phyloP scores from a whole-genome alignment of 2,113 vertebrate species.

The Corapipo altera region DNA sequence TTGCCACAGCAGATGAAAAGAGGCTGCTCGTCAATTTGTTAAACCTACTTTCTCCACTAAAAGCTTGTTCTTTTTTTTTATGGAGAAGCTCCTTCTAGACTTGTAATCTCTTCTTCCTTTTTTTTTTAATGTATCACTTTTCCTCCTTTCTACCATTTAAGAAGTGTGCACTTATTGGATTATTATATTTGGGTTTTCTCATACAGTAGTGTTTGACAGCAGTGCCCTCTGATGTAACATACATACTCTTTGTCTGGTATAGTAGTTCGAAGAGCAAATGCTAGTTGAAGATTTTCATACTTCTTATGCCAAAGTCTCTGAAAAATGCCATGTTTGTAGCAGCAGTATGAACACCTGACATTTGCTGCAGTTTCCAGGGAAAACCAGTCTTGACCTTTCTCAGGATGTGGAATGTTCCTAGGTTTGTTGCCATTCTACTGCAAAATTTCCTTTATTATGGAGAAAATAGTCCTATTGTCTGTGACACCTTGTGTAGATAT shows the following conservation, averaged over 20 bases:
- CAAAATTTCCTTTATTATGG: neutral
- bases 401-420: neutral
- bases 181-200: neutral
- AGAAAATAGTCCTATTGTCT: neutral
- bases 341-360: neutral
- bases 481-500: neutral
- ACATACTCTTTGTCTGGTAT: neutral
- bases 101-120: neutral
- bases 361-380: neutral
- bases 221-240: neutral
- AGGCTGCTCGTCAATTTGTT: neutral
- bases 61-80: neutral
- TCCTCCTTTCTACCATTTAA: neutral
- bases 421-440: neutral
- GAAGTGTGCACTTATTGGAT: neutral
- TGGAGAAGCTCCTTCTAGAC: neutral
- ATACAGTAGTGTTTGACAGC: neutral
- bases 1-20: neutral
- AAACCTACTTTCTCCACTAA: neutral
- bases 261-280: neutral
- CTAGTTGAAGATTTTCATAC: neutral
- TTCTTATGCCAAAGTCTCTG: neutral
- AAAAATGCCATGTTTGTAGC: neutral
- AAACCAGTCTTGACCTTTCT: neutral
- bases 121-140: neutral